Evolutionary conservation across 2,797 vertebrate genomes (phyloP), one percentile per base, ranked within the genome.

Genomic region (Lepilemur ruficaudatus): DNA sequence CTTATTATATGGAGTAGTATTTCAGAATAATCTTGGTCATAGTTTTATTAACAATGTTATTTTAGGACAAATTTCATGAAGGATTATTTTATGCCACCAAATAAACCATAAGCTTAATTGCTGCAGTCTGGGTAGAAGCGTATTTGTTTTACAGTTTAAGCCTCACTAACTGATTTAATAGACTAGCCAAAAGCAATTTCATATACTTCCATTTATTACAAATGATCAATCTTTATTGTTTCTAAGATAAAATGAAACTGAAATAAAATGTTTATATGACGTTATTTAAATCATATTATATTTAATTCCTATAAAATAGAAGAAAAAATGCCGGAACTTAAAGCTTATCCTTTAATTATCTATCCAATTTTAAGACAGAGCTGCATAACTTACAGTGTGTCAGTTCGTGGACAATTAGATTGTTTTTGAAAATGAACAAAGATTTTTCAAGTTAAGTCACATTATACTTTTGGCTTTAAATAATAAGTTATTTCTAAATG

Each of bases 131-230:
- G 35, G 46, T 88, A 57, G 73, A 96, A 96, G 63, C 92, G 30
- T 94, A 52, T 98, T 93, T 97, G 97, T 97, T 97, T 96, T 89
- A 75, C n/a, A 97, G 65, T 97, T 94, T 96, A 96, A 97, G 97
- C 96, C 94, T 98, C 97, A 96, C 94, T 98, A 93, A 97, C 95
- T 91, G 94, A 78, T 97, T 98, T 98, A 97, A 96, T 98, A 83
- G 91, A 38, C 52, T 80, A 94, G 82, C 97, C 41, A 89, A 93
- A 81, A 98, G 95, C 97, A 97, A 63, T 98, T 73, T 96, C 7
- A 18, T 43, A 86, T 95, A 84, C 38, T 95, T 94, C n/a, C 61
- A 23, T 89, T 25, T 81, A 67, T 93, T 81, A 84, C 25, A 80
- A 35, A n/a, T 79, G 46, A 91, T 87, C 3, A 84, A 1, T 97